These are phyloP conservation scores for Dicycla oo DNA, from an alignment of 2,888 invertebrate species.

Conservation along the genomic window DNA sequence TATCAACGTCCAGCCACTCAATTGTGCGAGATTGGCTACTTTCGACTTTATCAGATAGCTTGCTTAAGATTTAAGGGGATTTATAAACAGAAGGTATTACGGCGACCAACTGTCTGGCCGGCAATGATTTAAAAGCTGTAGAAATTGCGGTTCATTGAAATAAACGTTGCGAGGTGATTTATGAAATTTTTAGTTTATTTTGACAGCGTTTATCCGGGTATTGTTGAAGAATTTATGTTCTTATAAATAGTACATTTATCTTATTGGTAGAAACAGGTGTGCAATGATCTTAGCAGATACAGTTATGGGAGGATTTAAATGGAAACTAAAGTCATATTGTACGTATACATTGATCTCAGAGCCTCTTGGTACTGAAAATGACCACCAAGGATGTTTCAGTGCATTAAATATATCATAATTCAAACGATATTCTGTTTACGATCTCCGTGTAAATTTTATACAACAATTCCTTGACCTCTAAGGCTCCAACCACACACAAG, in stretches of 20 bases:
- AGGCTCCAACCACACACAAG: conserved; percentile 12
- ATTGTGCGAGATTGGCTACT: conserved; percentile 67
- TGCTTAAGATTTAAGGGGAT: conserved; percentile 64
- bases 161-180: conserved; percentile 54
- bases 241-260: conserved; percentile 34
- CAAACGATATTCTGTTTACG: neutral
- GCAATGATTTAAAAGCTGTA: conserved; percentile 64
- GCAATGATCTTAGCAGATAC: conserved; percentile 3
- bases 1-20: conserved; percentile 69
- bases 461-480: conserved; percentile 17
- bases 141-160: conserved; percentile 58
- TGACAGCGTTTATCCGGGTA: conserved; percentile 52
- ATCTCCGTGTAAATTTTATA: neutral
- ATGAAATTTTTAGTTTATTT: conserved; percentile 51
- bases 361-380: too few relatives aligned
- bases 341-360: neutral
- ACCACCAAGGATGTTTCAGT: too few relatives aligned
- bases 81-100: conserved; percentile 65
- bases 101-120: conserved; percentile 65
- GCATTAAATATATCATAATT: too few relatives aligned
- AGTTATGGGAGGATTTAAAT: conserved; percentile 4
- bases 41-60: conserved; percentile 70
- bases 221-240: conserved; percentile 51
- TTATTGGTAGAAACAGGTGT: conserved; percentile 38
- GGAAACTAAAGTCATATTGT: neutral